Conservation (phyloP, 2,797 vertebrate species). For the Galaxias olidus region DNA sequence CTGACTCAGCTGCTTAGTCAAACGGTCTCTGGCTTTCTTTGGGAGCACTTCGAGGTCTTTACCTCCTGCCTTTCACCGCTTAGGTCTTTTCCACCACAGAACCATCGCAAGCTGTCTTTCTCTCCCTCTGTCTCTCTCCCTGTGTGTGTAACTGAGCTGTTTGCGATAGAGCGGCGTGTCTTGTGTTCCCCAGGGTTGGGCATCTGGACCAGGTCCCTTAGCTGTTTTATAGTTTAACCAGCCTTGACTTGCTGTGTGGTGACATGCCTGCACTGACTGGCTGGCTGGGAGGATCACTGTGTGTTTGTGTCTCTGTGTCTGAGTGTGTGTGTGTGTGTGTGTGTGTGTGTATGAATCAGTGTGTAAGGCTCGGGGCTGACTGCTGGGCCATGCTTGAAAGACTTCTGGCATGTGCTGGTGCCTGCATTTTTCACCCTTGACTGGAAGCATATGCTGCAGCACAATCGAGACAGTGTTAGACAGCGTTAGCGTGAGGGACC, state of each 20-base stretch:
- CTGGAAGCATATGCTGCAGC: conserved; percentile 93
- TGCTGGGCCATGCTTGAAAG: conserved; percentile 94
- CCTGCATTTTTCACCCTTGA: conserved; percentile 96
- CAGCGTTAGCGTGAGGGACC: conserved; percentile 75
- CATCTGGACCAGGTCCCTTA: conserved; percentile 85
- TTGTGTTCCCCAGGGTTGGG: conserved; percentile 70
- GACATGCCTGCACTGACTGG: conserved; percentile 92
- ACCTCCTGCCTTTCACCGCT: conserved; percentile 8
- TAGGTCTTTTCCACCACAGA: not conserved
- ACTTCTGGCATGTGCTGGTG: conserved; percentile 92
- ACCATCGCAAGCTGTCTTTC: not conserved
- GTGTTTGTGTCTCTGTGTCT: conserved; percentile 23
- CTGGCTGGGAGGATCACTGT: conserved; percentile 58
- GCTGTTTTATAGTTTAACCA: conserved; percentile 84
- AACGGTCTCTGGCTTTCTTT: conserved; percentile 54
- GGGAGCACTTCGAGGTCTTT: conserved; percentile 10
- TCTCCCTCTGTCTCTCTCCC: conserved; percentile 9
- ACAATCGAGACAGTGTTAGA: conserved; percentile 94
- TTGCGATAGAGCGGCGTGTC: conserved; percentile 14
- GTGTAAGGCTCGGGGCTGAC: conserved; percentile 85
- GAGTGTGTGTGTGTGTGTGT: conserved; percentile 34
- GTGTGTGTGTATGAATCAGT: conserved; percentile 66
- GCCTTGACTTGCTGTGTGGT: conserved; percentile 89
- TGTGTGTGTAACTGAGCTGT: conserved; percentile 11
- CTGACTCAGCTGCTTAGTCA: conserved; percentile 43